Base-by-base conservation (phyloP, 2,113 vertebrate species). In the Choloepus hoffmanni region DNA sequence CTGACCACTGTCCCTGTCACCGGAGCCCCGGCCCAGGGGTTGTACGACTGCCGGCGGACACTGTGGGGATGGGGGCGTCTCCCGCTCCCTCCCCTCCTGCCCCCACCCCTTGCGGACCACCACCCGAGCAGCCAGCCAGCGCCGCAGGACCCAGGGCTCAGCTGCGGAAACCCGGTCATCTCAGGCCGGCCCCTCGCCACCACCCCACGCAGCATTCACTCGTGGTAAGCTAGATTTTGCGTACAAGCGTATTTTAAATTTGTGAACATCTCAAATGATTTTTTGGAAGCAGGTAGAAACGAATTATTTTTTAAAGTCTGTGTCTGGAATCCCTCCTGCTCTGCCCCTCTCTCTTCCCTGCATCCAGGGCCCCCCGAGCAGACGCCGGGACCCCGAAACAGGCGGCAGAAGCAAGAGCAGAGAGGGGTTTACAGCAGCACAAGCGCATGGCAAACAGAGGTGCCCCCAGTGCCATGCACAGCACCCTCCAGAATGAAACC, bases 381-480 rank as follows among this genome's bases (percentile, higher is more conserved):
- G 30, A 48, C 26, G 14, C 30, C 26, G 11, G 8, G 33, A 58
- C 0, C 4, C 8, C 3, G 12, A 5, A 55, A 55, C 14, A 0
- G 5, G 43, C 23, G 24, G 8, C 2, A 23, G 0, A 48, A 26
- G 53, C 14, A 1, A 16, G 19, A 0, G 16, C 7, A 10, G 55
- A 1, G 53, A 1, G 5, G 1, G 55, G 62, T 14, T 21, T 12
- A 28, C 0, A 16, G 21, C 12, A 36, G 0, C 0, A 18, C 1
- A 0, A 26, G 24, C 12, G 3, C 62, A 28, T 4, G 28, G 60
- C 70, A 30, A 15, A 28, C 23, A 55, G 36, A 21, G 1, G 0
- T 2, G 1, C 15, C 6, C 5, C 3, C 4, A 1, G 60, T 0
- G 11, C 13, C 3, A 4, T 9, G 1, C 7, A 3, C n/a, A 8